Base-by-base conservation (phyloP, 2,797 vertebrate species). In the Tokudaia muenninki region DNA sequence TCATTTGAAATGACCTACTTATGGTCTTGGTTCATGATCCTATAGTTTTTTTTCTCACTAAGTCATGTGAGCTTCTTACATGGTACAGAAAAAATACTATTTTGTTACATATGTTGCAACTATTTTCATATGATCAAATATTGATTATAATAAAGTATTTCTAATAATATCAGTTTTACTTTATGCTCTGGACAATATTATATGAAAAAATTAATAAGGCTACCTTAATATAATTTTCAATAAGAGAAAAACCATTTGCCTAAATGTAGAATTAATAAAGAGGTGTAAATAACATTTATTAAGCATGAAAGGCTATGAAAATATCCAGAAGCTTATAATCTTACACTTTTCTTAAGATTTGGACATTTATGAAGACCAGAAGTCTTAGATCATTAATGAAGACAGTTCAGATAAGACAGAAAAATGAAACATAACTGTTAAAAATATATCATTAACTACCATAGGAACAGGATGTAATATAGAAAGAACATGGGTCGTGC, bases 151-250 rank as follows among this genome's bases (percentile, higher is more conserved):
- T n/a, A 31, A 92, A 94, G 11, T 52, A 59, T 70, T 94, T 80
- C 37, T 55, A 24, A 61, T 93, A 12, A 21, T 31, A 31, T 88
- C 19, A 57, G 37, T 22, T 16, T 93, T 16, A 78, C n/a, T 84
- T 88, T 41, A 50, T 81, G 86, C 61, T 87, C 31, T 67, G 50
- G 52, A 52, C 21, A 97, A 81, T n/a, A 81, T 67, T 81, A 93
- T 57, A 65, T 78, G 24, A 89, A 65, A 72, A 81, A 72, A 37
- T 87, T 77, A 84, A 77, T 87, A 57, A 84, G 50, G n/a, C 12
- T 1, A 65, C 22, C 9, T 65, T 79, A 26, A 52, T 55, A 89
- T 94, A 67, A 78, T 72, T 87, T 82, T 82, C 22, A 50, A 65
- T 63, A 63, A 61, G 21, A 90, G 19, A 22, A 90, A 79, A 24